Base-by-base conservation (phyloP, 2,797 vertebrate species). In the Danio jaintianensis region DNA sequence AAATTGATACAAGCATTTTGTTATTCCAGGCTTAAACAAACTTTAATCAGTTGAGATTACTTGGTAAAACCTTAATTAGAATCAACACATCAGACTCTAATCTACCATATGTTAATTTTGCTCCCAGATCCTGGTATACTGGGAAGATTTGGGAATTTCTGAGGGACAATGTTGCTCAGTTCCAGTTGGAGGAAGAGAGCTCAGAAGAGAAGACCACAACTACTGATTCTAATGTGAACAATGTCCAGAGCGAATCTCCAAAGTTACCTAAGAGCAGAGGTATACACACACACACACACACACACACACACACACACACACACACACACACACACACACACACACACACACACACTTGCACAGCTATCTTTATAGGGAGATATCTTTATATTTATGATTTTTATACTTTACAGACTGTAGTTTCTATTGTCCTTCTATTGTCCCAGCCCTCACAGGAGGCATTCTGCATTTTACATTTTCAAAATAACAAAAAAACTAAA, bases 141-240 rank as follows among this genome's bases (percentile, higher is more conserved):
- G 88, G 87, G 70, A 91, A 93, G 89, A 86, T 94, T 7, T 98
- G 97, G 97, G 83, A 91, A 71, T 93, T 97, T 86, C 89, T 99
- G 81, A 95, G 89, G 88, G 88, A 92, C 9, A 78, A 79, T 83
- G 83, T 97, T 75, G 95, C 96, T 22, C 89, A 91, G 81, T 98
- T 96, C 89, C 94, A 90, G 63, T 80, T 88, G 29, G 83, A 86
- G 36, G 87, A 92, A 4, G 85, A 82, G 16, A 40, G 48, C 79
- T 79, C 83, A 52, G 89, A 90, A 69, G 81, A 76, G 75, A 61
- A 75, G 75, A 61, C n/a, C 47, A 36, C 76, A 73, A 89, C 87
- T 84, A 87, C 84, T 79, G 91, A 92, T 40, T 79, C 40, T 3
- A 79, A 85, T 77, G 67, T 71, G 4, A 78, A 47, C 1, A 90